Conservation (phyloP, 2,113 vertebrate species). For the Sinocyclocheilus maitianheensis region DNA sequence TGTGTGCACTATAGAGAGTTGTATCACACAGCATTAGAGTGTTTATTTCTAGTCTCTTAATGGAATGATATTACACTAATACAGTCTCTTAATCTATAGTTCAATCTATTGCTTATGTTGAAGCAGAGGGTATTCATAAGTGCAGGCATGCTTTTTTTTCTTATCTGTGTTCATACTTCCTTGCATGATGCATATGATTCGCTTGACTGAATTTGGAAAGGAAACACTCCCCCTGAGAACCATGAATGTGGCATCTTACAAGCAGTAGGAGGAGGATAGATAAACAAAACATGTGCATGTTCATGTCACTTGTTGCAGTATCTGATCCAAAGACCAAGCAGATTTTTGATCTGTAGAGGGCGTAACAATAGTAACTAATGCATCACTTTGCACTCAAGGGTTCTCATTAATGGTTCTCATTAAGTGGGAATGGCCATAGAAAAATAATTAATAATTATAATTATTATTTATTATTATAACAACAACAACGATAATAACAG, state of each 20-base stretch:
- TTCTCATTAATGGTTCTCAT: too few relatives aligned
- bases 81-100: neutral
- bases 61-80: neutral
- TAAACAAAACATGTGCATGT: neutral
- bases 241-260: neutral
- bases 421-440: too few relatives aligned
- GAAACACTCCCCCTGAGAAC: neutral
- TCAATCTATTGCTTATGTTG: neutral
- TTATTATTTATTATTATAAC: too few relatives aligned
- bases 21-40: neutral
- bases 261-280: neutral
- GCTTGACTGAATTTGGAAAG: neutral
- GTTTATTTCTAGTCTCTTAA: neutral
- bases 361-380: too few relatives aligned
- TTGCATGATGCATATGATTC: slow-evolving; percentile 1
- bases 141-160: neutral
- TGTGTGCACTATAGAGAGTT: too few relatives aligned
- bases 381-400: too few relatives aligned
- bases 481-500: too few relatives aligned
- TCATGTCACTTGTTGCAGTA: neutral
- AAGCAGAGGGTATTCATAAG: neutral
- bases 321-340: neutral
- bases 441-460: too few relatives aligned
- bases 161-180: neutral
- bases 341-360: too few relatives aligned